Evolutionary conservation across 1,140 invertebrate species (phyloP).

Genomic region (Stratiolaelaps scimitus): DNA sequence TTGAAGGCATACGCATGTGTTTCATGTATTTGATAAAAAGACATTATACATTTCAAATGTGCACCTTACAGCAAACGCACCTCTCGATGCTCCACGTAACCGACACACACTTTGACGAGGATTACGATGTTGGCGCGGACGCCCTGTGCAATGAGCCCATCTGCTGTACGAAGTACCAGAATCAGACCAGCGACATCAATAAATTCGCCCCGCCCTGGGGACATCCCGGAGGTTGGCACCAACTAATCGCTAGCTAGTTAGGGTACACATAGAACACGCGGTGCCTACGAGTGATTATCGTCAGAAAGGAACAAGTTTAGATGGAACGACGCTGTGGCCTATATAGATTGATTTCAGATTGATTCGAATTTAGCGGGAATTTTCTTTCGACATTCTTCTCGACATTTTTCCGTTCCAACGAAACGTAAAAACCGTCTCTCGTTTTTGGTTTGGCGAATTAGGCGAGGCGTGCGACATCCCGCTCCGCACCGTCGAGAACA

Average conservation of each 20-base stretch:
- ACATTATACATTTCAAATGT: no score
- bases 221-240: conserved; percentile 53
- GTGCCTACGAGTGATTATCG: no score
- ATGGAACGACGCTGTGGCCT: no score
- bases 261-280: no score
- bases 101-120: conserved; percentile 82
- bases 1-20: no score
- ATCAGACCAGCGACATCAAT: conserved; percentile 50
- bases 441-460: neutral
- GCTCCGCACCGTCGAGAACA: conserved; percentile 75
- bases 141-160: conserved; percentile 78
- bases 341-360: no score
- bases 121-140: conserved; percentile 75
- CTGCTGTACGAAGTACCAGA: conserved; percentile 56
- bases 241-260: no score
- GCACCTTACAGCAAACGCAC: neutral
- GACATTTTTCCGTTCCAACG: neutral
- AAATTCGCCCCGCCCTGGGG: conserved; percentile 78
- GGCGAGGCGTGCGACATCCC: conserved; percentile 67
- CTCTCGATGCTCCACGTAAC: conserved; percentile 48
- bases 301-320: no score
- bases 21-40: no score
- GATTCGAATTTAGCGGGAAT: no score
- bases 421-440: no score
- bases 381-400: no score